A percentile compares a stretch with the other conserved stretches of the same genome.
Evolutionary conservation across 2,888 invertebrate genomes (phyloP).

Genomic region (Synanthedon vespiformis): DNA sequence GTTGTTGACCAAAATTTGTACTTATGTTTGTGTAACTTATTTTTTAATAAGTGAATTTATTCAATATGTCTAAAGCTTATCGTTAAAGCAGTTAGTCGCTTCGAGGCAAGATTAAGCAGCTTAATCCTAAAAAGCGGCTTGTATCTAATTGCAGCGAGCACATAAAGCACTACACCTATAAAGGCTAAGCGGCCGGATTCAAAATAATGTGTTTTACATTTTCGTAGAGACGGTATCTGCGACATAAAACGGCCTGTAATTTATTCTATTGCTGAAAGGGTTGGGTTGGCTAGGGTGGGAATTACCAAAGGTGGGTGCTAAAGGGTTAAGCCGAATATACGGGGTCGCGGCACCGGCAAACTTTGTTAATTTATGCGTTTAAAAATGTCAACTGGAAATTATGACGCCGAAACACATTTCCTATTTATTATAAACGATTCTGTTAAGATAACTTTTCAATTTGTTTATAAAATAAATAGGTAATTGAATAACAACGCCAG

Average conservation of each 20-base stretch:
- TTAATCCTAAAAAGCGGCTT: slow-evolving; percentile 60
- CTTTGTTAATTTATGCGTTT: slow-evolving; percentile 71
- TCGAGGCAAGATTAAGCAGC: slow-evolving; percentile 30
- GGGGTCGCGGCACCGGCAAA: slow-evolving; percentile 61
- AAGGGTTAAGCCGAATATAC: slow-evolving; percentile 71
- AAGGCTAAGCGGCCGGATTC: slow-evolving; percentile 67
- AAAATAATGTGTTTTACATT: slow-evolving; percentile 69
- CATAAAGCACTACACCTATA: slow-evolving; percentile 64
- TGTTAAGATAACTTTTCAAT: slow-evolving; percentile 17
- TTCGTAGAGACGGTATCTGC: slow-evolving; percentile 64
- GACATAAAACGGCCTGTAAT: slow-evolving; percentile 70
- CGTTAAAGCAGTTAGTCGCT: slow-evolving; percentile 41
- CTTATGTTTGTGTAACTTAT: too few relatives aligned
- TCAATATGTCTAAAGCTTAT: slow-evolving; percentile 43
- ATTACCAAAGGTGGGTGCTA: slow-evolving; percentile 71
- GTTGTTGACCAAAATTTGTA: too few relatives aligned
- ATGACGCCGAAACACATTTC: slow-evolving; percentile 68
- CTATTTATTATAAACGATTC: slow-evolving; percentile 46
- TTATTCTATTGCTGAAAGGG: slow-evolving; percentile 72
- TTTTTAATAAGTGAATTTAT: slow-evolving; percentile 9
- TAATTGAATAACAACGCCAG: neutral
- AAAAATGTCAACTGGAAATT: slow-evolving; percentile 70
- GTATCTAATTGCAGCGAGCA: slow-evolving; percentile 60
- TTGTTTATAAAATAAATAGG: neutral
- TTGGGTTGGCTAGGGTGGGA: slow-evolving; percentile 64